Evolutionary conservation across 2,888 invertebrate species (phyloP).

Genomic region (Sepiola atlantica): DNA sequence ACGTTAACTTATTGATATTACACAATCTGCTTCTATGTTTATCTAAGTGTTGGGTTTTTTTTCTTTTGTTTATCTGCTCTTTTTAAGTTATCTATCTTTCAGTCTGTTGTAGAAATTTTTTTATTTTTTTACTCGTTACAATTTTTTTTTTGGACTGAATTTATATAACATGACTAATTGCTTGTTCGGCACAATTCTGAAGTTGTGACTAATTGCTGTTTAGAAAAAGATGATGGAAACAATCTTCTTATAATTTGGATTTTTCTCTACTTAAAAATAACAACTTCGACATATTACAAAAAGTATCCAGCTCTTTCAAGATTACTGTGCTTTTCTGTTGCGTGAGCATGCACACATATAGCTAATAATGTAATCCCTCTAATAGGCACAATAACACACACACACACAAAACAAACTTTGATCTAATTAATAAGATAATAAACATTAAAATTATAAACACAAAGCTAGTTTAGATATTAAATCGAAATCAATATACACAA

Average conservation of each 20-base stretch:
- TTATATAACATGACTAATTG: neutral
- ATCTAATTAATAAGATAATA: too few species aligned
- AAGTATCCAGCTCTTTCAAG: neutral
- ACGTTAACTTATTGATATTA: neutral
- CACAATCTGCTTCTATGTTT: neutral
- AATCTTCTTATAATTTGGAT: neutral
- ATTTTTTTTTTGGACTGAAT: neutral
- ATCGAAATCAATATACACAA: too few species aligned
- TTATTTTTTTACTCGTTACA: neutral
- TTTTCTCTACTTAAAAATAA: neutral
- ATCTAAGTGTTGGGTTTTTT: neutral
- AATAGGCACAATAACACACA: too few species aligned
- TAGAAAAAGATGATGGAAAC: neutral
- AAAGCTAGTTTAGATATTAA: too few species aligned
- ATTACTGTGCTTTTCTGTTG: neutral
- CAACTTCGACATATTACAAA: neutral
- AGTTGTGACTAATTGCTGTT: neutral
- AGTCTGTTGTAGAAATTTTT: neutral
- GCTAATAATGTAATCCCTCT: too few species aligned
- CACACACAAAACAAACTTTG: too few species aligned
- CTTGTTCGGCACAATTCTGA: neutral
- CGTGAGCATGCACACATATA: too few species aligned
- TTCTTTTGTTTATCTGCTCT: neutral
- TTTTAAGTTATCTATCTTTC: neutral
- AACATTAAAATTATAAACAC: too few species aligned